Conservation (phyloP, 2,113 vertebrate genomes). For the Gymnarchus niloticus region DNA sequence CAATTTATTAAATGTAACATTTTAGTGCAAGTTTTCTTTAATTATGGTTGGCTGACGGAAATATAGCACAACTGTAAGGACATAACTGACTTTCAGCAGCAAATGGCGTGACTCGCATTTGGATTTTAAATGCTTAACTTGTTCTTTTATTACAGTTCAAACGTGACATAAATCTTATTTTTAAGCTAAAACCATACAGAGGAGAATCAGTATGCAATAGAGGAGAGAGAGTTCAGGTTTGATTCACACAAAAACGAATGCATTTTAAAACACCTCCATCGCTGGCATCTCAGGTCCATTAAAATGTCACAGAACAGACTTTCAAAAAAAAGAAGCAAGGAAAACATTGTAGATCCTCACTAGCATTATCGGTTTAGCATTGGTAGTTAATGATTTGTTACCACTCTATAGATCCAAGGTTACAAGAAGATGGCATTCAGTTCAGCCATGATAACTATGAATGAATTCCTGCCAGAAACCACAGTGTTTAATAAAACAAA, state of each 20-base stretch:
- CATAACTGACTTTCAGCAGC: not conserved
- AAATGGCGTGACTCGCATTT: not conserved
- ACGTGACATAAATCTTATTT: not conserved
- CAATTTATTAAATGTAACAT: not conserved
- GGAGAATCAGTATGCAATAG: not conserved
- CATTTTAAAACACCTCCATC: not conserved
- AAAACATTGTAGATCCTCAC: not conserved
- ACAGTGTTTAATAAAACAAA: not conserved
- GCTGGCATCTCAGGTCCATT: not conserved
- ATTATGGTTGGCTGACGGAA: not conserved
- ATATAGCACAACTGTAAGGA: not conserved
- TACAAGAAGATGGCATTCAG: not conserved
- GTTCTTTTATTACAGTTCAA: not conserved
- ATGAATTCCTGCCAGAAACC: not conserved
- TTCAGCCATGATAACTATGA: not conserved
- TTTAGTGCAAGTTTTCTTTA: not conserved
- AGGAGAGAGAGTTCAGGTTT: not conserved
- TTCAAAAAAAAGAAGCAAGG: too few relatives aligned
- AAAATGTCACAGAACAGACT: not conserved
- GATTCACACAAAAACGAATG: not conserved
- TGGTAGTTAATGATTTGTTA: not conserved
- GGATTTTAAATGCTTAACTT: not conserved
- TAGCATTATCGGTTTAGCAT: not conserved
- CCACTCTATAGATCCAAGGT: not conserved
- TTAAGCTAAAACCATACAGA: not conserved